Evolutionary conservation across 1,140 invertebrate genomes (phyloP), one percentile per base, ranked within the genome.

Genomic region (Theocolax elegans): DNA sequence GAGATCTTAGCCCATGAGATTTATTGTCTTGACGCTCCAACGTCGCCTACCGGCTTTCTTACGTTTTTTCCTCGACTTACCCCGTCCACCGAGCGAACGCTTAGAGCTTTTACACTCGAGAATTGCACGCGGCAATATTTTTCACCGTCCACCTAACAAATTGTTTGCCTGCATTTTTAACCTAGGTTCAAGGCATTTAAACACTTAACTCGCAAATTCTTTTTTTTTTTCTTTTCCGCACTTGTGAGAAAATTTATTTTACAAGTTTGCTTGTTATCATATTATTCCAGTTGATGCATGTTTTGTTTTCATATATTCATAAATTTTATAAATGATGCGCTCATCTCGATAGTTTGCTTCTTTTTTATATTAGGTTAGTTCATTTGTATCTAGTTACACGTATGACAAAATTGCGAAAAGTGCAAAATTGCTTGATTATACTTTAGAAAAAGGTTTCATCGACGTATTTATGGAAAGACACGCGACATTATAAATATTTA

Each of bases 21-120:
- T 68, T 68, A 67, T 67, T 48, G 65, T 67, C 54, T 21, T 27
- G 65, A 49, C 44, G 65, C 29, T 25, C 59, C 27, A 49, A 27
- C 23, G 27, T 56, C 29, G 31, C 13, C 12, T 58, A 21, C 31
- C 15, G 17, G 15, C 27, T 19, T 15, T n/a, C n/a, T 53, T 27
- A 23, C 12, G 35, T 42, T 40, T 27, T 40, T 53, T 29, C 2
- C 15, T 31, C 48, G 13, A 17, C 48, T 38, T 29, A 7, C 31
- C n/a, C n/a, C n/a, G n/a, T 21, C 21, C 63, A 15, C 31, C 1
- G 9, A 17, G 29, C 27, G 19, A 23, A 44, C 42, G 6, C 15
- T 27, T 8, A 53, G 53, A 35, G n/a, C 29, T 56, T 56, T 35
- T 56, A 51, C n/a, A 23, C 29, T 12, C 29, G 19, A 49, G 25